Conservation (phyloP, 2,797 vertebrate species). For the Enteromius thamalakanensis region DNA sequence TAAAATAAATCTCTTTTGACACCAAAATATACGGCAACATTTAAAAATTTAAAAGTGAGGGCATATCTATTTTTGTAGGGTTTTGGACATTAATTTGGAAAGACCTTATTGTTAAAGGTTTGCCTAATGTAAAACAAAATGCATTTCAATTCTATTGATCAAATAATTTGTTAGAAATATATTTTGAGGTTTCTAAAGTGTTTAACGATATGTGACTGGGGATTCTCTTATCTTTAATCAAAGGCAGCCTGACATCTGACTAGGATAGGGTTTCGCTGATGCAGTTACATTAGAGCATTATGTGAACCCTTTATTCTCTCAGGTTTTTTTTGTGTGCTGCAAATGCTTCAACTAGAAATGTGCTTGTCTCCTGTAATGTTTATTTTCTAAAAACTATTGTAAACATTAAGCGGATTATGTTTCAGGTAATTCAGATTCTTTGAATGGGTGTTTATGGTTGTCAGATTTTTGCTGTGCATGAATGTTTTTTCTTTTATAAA, state of each 20-base stretch:
- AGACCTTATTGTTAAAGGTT: conserved; percentile 36
- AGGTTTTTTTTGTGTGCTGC: background rate
- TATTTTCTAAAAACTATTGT: conserved; percentile 1
- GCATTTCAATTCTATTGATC: conserved; percentile 4
- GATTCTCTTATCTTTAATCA: conserved; percentile 3
- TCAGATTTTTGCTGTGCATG: conserved; percentile 35
- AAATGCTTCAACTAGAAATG: conserved; percentile 22
- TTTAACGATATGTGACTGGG: background rate
- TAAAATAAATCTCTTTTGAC: background rate
- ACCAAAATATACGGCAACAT: conserved; percentile 24
- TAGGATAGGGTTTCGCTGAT: conserved; percentile 21
- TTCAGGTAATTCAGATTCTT: background rate
- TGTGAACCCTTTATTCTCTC: background rate
- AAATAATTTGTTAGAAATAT: background rate
- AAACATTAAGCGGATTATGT: conserved; percentile 3
- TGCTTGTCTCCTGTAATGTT: background rate
- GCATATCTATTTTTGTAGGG: conserved; percentile 60
- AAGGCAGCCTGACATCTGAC: conserved; percentile 15
- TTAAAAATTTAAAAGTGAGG: conserved; percentile 39
- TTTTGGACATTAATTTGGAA: conserved; percentile 48
- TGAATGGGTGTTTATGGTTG: conserved; percentile 6
- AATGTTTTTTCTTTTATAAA: conserved; percentile 36
- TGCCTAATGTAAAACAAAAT: conserved; percentile 28
- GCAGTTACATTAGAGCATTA: conserved; percentile 22
- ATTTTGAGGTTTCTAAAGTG: conserved; percentile 35